Percentiles rank a stretch among this genome's conserved stretches.
Evolutionary conservation across 2,113 vertebrate genomes (phyloP).

Genomic region (chimpanzee (Pan troglodytes)): NHGRI_mPanTro3-v2.1_pri NC_072403.2:155428001-155428500

Average conservation of each 20-base stretch:
- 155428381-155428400: not conserved
- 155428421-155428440: not conserved
- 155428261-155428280: not conserved
- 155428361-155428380: not conserved
- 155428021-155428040: not conserved
- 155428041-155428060: conserved; percentile 26
- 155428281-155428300: not conserved
- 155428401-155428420: not conserved
- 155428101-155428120: not conserved
- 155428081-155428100: not conserved
- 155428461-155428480: conserved; percentile 58
- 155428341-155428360: accelerated
- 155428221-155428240: not conserved
- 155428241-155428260: not conserved
- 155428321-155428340: accelerated
- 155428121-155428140: not conserved
- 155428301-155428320: accelerated
- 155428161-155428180: not conserved
- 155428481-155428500: conserved; percentile 28
- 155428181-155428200: not conserved
- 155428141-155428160: not conserved
- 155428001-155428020: not conserved
- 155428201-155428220: not conserved
- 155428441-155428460: not conserved
- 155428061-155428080: not conserved